These are phyloP conservation scores for Vireo griseus DNA, from an alignment of 2,797 vertebrate species.

Conservation along the genomic window DNA sequence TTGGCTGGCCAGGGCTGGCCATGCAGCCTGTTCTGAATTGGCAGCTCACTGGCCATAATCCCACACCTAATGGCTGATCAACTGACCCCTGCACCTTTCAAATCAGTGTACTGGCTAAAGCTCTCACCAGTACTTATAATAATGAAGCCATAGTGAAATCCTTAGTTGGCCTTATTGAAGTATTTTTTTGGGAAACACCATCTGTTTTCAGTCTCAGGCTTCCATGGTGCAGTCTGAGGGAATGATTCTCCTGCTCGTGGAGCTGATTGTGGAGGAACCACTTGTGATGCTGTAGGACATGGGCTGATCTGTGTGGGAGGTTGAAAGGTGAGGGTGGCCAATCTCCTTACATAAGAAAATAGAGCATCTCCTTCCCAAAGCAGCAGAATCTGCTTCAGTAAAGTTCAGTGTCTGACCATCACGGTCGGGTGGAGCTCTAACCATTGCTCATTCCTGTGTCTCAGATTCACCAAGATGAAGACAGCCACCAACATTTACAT, in stretches of 20 bases:
- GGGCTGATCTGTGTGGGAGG: background rate
- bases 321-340: background rate
- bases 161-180: background rate
- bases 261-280: background rate
- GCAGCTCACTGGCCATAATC: background rate
- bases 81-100: background rate
- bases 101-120: background rate
- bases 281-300: background rate
- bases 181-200: background rate
- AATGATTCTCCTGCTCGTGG: background rate
- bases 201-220: background rate
- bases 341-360: rapidly evolving
- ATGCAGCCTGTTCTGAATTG: background rate
- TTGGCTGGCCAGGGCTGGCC: background rate
- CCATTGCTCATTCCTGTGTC: background rate
- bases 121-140: background rate
- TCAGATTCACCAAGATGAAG: constrained; percentile 98
- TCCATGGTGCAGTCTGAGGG: background rate
- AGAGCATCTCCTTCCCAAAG: background rate
- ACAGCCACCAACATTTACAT: constrained; percentile 98
- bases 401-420: background rate
- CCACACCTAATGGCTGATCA: background rate
- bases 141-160: background rate
- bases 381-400: background rate
- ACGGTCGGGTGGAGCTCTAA: background rate